Percentiles rank a stretch among this genome's conserved stretches.
Conservation (phyloP, 2,113 vertebrate species). For the Gavia stellata region DNA sequence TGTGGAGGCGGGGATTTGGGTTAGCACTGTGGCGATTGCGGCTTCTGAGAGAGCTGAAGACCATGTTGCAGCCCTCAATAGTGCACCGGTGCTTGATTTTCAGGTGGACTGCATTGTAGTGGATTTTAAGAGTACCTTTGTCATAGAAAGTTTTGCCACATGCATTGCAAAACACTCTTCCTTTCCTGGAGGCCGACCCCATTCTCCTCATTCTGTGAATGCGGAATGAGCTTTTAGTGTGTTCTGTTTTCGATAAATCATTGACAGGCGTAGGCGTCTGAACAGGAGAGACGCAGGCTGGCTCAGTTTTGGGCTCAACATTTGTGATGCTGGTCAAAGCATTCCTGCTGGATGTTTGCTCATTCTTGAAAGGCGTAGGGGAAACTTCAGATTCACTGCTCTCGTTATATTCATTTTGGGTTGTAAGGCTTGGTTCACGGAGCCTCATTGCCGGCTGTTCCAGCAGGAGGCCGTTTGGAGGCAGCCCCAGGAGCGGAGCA, state of each 20-base stretch:
- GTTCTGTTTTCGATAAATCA: constrained; percentile 87
- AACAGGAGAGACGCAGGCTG: constrained; percentile 84
- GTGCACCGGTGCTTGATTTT: constrained; percentile 99
- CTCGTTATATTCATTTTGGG: constrained; percentile 91
- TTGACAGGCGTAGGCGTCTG: constrained; percentile 72
- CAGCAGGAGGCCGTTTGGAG: constrained; percentile 90
- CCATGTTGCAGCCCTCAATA: constrained; percentile 99
- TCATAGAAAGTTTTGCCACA: constrained; percentile 99
- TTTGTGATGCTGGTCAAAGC: constrained; percentile 85
- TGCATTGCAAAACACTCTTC: constrained; percentile 96
- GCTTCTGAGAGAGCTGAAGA: constrained; percentile 96
- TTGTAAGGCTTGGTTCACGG: constrained; percentile 87
- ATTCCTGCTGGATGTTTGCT: constrained; percentile 88
- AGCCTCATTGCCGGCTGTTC: constrained; percentile 91
- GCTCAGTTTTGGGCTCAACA: constrained; percentile 94
- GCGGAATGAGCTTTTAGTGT: constrained; percentile 92
- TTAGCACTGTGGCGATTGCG: constrained; percentile 98
- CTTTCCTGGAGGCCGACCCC: constrained; percentile 94
- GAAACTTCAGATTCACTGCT: constrained; percentile 97
- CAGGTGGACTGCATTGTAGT: constrained; percentile 97
- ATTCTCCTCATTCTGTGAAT: constrained; percentile 98
- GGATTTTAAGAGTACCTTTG: constrained; percentile 98
- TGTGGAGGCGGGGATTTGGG: constrained; percentile 96
- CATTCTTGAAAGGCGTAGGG: constrained; percentile 88
- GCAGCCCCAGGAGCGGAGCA: constrained; percentile 91